phyloP scores from a whole-genome alignment of 2,888 invertebrate species.

The Leptinotarsa haldemani region DNA sequence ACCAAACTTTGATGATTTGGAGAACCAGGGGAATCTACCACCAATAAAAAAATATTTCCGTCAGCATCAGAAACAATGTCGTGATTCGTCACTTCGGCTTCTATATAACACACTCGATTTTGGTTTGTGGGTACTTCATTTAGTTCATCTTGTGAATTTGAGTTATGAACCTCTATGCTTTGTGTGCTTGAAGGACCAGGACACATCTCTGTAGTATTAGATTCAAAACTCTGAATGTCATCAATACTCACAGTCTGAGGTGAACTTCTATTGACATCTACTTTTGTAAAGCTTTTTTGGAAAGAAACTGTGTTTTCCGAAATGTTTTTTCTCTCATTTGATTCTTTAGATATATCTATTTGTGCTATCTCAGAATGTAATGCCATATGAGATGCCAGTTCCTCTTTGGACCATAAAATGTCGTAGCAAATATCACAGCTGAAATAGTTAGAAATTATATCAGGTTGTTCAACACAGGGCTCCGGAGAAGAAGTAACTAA shows the following conservation, averaged over 20 bases:
- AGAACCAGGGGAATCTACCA: neutral
- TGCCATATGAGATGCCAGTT: constrained; percentile 9
- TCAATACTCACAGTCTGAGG: neutral
- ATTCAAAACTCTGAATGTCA: neutral
- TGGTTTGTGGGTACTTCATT: neutral
- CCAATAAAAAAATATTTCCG: constrained; percentile 3
- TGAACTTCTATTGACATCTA: neutral
- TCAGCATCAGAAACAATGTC: constrained; percentile 1
- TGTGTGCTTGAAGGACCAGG: neutral
- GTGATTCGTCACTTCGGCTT: neutral
- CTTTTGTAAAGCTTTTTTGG: neutral
- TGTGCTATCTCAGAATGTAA: neutral
- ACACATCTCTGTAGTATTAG: neutral
- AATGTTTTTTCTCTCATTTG: neutral
- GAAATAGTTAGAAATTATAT: constrained; percentile 1
- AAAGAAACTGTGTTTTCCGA: neutral
- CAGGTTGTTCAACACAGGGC: neutral
- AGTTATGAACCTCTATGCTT: neutral
- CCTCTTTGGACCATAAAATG: constrained; percentile 6
- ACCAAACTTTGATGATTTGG: too few species aligned
- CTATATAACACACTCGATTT: neutral
- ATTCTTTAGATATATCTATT: neutral
- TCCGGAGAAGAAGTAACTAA: constrained; percentile 1
- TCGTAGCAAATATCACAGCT: constrained; percentile 15
- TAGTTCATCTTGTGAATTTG: neutral